Conservation (phyloP, 1,140 invertebrate genomes). For the Diuraphis noxia region DNA sequence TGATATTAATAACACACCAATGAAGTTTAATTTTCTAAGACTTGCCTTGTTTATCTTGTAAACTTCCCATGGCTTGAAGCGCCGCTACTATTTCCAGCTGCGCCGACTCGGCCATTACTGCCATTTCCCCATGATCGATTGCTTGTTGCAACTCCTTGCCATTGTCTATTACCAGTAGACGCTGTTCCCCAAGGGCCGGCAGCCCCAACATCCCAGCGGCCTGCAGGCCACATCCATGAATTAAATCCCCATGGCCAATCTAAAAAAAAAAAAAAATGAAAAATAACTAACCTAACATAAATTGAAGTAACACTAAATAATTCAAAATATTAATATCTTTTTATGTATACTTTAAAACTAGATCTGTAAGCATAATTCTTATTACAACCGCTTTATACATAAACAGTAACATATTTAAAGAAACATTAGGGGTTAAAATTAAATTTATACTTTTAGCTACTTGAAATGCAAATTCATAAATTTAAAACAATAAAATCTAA, state of each 20-base stretch:
- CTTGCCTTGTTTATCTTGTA: conserved; percentile 48
- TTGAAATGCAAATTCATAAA: neutral
- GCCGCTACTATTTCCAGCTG: conserved; percentile 50
- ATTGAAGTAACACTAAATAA: neutral
- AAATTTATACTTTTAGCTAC: neutral
- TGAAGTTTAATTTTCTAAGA: neutral
- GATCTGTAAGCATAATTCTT: neutral
- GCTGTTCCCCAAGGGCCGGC: conserved; percentile 33
- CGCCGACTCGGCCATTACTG: conserved; percentile 41
- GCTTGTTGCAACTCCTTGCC: conserved; percentile 38
- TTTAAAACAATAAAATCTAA: neutral
- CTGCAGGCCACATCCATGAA: conserved; percentile 48
- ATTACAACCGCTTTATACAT: neutral
- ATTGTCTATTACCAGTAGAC: conserved; percentile 34
- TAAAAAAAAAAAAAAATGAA: neutral
- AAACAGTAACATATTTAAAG: neutral
- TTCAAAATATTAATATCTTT: neutral
- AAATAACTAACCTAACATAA: neutral
- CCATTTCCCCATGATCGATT: conserved; percentile 43
- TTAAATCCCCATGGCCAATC: conserved; percentile 50
- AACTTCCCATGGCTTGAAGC: conserved; percentile 43
- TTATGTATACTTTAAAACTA: neutral
- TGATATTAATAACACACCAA: neutral
- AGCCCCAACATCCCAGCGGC: conserved; percentile 38
- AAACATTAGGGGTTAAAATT: neutral